Base-by-base conservation (phyloP, 2,797 vertebrate species). In the Varecia variegata region DNA sequence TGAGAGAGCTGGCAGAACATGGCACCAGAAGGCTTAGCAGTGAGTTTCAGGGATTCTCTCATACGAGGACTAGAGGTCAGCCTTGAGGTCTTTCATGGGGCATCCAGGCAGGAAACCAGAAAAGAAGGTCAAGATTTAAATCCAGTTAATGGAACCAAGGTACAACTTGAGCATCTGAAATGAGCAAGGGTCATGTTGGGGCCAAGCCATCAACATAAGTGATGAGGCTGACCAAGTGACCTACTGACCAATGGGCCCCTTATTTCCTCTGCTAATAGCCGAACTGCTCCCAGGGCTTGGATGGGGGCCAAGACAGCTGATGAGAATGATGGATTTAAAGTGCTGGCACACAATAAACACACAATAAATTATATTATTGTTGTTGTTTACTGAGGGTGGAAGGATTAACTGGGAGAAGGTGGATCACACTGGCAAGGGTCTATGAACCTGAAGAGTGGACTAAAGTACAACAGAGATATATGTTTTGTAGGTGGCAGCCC, bases 201-300 rank as follows among this genome's bases (percentile, higher is more conserved):
- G 14, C 47, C 92, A 54, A 30, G 56, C 43, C 68, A 90, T 79
- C 20, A 80, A 76, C 38, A 95, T 32, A 90, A 94, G 92, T 71
- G 60, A 90, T 77, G 77, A 95, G n/a, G 43, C n/a, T 94, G 35
- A 60, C 56, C 83, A 83, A 96, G 23, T 60, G 62, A 96, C 80
- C 74, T 87, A 90, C 15, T 88, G 68, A 91, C 43, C 35, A 90
- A 79, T 12, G 43, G 30, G 76, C 25, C 70, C n/a, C 82, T 95
- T 88, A 76, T 86, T 85, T 92, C 62, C 65, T 94, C 67, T 92
- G 68, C 83, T 88, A 87, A 88, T 21, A 95, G 47, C 18, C 4
- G 47, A 67, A 43, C 21, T 79, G 23, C 40, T 92, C 15, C 30
- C 40, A 89, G 68, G 56, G 76, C 21, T 65, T 43, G 73, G 82